Evolutionary conservation across 2,113 vertebrate genomes (phyloP).

Genomic region (Ammodytes dubius): DNA sequence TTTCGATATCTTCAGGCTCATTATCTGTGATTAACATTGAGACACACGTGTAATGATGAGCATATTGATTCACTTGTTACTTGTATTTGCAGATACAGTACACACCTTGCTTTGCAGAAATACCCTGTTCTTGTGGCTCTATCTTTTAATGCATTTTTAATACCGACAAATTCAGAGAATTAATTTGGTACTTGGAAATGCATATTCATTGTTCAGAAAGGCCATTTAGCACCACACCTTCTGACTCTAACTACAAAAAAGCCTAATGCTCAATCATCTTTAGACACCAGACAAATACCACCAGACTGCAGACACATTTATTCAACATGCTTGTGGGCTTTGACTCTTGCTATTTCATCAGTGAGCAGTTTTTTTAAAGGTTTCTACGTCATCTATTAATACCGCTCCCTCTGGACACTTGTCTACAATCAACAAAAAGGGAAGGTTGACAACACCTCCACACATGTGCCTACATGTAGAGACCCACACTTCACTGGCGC

Average conservation of each 20-base stretch:
- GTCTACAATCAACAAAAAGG: constrained; percentile 49
- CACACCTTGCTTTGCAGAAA: background rate
- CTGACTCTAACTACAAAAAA: background rate
- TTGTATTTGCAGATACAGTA: background rate
- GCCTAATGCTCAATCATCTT: background rate
- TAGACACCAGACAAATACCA: constrained; percentile 16
- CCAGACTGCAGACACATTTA: constrained; percentile 38
- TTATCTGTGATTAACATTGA: constrained; percentile 19
- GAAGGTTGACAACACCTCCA: constrained; percentile 48
- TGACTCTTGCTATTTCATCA: constrained; percentile 32
- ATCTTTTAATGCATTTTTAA: background rate
- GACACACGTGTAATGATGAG: constrained; percentile 5
- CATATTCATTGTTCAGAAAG: background rate
- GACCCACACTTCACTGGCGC: constrained; percentile 27
- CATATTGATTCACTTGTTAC: constrained; percentile 14
- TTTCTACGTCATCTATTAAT: constrained; percentile 50
- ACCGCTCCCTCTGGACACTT: constrained; percentile 39
- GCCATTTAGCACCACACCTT: background rate
- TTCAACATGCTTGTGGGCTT: constrained; percentile 39
- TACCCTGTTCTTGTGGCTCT: background rate
- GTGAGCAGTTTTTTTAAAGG: constrained; percentile 20
- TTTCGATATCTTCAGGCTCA: constrained; percentile 35
- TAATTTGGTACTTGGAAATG: background rate
- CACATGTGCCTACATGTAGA: constrained; percentile 46
- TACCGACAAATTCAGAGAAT: background rate